Percentiles rank a stretch among this genome's conserved stretches.
Conservation (phyloP, 1,140 invertebrate genomes). For the Yoshiicerus persimilis region DNA sequence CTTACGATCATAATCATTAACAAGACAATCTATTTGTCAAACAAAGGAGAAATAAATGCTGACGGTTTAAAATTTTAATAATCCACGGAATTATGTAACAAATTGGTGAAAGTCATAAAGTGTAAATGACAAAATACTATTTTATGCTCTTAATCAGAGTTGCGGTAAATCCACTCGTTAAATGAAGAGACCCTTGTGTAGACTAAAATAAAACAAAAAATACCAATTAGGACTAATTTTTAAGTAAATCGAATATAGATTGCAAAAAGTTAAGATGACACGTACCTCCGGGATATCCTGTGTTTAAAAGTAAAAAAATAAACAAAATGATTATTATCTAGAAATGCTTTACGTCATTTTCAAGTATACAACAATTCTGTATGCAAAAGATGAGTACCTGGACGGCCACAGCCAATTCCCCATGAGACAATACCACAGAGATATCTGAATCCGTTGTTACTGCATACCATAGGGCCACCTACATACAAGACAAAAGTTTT, state of each 20-base stretch:
- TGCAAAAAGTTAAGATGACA: too few species aligned
- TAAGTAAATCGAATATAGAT: too few species aligned
- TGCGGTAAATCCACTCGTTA: conserved; percentile 7
- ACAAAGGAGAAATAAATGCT: background rate
- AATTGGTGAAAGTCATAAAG: background rate
- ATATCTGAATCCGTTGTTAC: background rate
- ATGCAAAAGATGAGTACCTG: conserved; percentile 32
- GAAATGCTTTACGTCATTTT: background rate
- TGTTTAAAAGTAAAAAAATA: background rate
- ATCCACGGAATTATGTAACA: background rate
- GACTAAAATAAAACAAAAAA: conserved; percentile 51
- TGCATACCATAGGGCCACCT: conserved; percentile 31
- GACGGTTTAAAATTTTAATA: background rate
- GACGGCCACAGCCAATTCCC: conserved; percentile 63
- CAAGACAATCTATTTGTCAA: too few species aligned
- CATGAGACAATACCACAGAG: conserved; percentile 62
- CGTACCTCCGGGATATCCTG: conserved; percentile 57
- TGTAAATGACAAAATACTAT: background rate
- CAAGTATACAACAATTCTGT: background rate
- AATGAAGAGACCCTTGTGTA: conserved; percentile 59
- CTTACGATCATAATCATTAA: too few species aligned
- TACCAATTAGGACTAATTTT: too few species aligned
- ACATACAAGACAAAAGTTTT: too few species aligned
- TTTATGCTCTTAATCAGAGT: background rate
- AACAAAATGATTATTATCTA: background rate